phyloP scores from a whole-genome alignment of 2,113 vertebrate species.

The Aegithalos caudatus region DNA sequence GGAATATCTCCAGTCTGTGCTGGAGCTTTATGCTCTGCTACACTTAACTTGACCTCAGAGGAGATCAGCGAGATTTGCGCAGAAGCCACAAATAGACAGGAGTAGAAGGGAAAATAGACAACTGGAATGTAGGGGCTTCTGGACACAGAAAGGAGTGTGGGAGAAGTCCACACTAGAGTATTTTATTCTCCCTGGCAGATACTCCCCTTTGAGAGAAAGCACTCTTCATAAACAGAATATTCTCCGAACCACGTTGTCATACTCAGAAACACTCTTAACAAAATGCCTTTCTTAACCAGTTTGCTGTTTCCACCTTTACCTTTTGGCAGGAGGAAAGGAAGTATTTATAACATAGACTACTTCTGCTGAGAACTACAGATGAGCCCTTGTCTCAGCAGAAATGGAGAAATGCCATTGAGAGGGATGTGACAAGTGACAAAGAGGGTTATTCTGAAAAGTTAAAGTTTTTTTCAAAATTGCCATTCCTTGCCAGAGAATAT shows the following conservation, averaged over 20 bases:
- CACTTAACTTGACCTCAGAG: not conserved
- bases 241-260: not conserved
- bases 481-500: not conserved
- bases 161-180: not conserved
- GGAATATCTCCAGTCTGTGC: not conserved
- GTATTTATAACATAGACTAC: not conserved
- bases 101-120: not conserved
- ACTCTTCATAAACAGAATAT: not conserved
- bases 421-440: not conserved
- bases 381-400: not conserved
- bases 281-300: not conserved
- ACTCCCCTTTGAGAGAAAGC: not conserved
- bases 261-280: not conserved
- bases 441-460: not conserved
- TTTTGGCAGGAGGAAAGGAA: not conserved
- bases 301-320: not conserved
- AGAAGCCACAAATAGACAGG: not conserved
- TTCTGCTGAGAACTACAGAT: not conserved
- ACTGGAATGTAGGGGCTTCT: not conserved
- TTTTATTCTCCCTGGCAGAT: not conserved
- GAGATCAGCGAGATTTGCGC: not conserved
- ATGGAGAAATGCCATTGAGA: not conserved
- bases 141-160: not conserved
- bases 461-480: not conserved
- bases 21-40: not conserved